Evolutionary conservation across 2,888 invertebrate genomes (phyloP).

Genomic region (Lypha dubia): DNA sequence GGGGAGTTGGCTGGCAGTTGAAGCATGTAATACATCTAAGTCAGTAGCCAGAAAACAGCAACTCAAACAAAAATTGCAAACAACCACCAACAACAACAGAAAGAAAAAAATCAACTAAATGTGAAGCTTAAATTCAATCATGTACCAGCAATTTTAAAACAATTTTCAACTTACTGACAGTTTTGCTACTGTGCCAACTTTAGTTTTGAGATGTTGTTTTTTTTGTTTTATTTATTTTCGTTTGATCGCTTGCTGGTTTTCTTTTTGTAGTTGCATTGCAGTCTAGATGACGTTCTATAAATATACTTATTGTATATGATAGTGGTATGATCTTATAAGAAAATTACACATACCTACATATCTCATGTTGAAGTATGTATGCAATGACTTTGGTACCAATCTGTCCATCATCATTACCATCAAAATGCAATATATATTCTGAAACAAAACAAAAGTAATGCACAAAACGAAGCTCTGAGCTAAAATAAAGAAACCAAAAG

Average conservation of each 20-base stretch:
- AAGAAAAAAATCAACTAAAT: constrained; percentile 45
- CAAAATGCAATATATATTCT: constrained; percentile 75
- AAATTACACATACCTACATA: constrained; percentile 68
- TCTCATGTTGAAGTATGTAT: constrained; percentile 20
- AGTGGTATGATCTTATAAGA: constrained; percentile 57
- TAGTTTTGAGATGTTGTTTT: constrained; percentile 35
- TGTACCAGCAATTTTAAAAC: constrained; percentile 82
- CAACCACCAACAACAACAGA: constrained; percentile 9
- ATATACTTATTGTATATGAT: constrained; percentile 14
- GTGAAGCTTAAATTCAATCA: constrained; percentile 80
- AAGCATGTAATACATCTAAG: constrained; percentile 80
- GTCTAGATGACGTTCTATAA: constrained; percentile 38
- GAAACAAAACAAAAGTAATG: constrained; percentile 66
- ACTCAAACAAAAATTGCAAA: constrained; percentile 57
- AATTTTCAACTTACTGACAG: constrained; percentile 83
- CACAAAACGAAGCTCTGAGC: constrained; percentile 64
- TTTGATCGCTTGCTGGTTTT: constrained; percentile 25
- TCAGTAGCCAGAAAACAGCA: constrained; percentile 56
- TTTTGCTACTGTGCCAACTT: constrained; percentile 75
- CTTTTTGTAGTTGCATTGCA: constrained; percentile 4
- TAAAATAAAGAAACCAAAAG: constrained; percentile 28
- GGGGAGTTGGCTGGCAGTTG: constrained; percentile 64
- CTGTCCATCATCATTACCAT: constrained; percentile 83
- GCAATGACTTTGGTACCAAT: constrained; percentile 81
- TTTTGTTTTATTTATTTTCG: constrained; percentile 56